Evolutionary conservation across 2,888 invertebrate species (phyloP), one percentile per base, ranked within the genome.

Genomic region (Aphodius sticticus): DNA sequence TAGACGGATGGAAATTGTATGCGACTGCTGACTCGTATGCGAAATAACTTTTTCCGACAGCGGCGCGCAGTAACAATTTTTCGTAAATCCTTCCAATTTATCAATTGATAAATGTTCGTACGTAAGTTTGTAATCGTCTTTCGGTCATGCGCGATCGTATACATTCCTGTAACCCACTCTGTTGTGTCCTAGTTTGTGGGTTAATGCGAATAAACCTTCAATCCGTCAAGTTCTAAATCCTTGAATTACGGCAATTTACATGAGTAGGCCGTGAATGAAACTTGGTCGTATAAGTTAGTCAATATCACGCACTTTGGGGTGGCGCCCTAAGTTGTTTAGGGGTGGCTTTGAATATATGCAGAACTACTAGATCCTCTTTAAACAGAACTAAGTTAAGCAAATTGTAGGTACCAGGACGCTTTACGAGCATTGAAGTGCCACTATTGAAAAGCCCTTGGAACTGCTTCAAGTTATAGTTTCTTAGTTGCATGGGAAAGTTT

Each of bases 191-290:
- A 26, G 26, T 26, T 26, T 3, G 26, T 26, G 26, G 53, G 53
- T 9, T 53, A 53, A 53, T 53, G 53, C 53, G 7, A 9, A 53
- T 53, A 53, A 53, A 53, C 53, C 53, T 53, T 12, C 9, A 53
- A 53, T 53, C 53, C 53, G 53, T 53, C 53, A 53, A 53, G 53
- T 53, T 53, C 53, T 53, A 53, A 53, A 7, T 53, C 53, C 53
- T 53, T 53, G 53, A 53, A 53, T 53, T 53, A 53, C 53, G 53
- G 53, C 53, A 53, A 53, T 53, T 53, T 53, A 12, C 53, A 53
- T 53, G 53, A 53, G 53, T 53, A 53, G 53, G 53, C 53, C 53
- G 53, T 53, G 53, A 53, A 53, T 53, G 53, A 53, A 53, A 53
- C 53, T 12, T 12, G 53, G 53, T 12, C 53, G 53, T 12, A 12